Evolutionary conservation across 2,888 invertebrate genomes (phyloP).

Genomic region (Chymomyza fuscimana): DNA sequence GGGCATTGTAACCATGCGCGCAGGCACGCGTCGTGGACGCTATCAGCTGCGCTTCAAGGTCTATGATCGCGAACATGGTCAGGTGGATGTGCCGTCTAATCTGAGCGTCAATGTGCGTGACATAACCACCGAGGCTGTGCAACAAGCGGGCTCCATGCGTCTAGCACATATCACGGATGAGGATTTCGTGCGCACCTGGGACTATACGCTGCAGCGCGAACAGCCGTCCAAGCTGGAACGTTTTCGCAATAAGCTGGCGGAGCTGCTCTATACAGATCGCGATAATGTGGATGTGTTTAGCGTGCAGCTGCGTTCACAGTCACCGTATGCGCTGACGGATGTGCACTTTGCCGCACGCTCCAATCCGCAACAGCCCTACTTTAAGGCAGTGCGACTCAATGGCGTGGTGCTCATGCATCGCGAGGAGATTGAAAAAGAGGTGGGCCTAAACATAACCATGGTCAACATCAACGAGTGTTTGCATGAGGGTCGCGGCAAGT

Average conservation of each 20-base stretch:
- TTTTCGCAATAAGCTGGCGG: constrained; percentile 92
- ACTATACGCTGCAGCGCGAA: constrained; percentile 90
- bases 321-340: constrained; percentile 92
- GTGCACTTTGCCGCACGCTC: constrained; percentile 96
- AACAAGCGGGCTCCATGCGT: constrained; percentile 95
- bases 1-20: constrained; percentile 96
- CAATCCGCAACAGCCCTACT: constrained; percentile 87
- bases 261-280: constrained; percentile 89
- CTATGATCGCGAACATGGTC: constrained; percentile 95
- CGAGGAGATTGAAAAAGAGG: constrained; percentile 93
- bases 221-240: constrained; percentile 92
- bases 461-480: constrained; percentile 97
- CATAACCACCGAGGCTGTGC: constrained; percentile 95
- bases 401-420: constrained; percentile 95
- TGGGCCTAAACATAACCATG: constrained; percentile 97
- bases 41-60: constrained; percentile 91
- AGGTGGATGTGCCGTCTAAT: constrained; percentile 95
- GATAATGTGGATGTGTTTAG: constrained; percentile 98
- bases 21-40: constrained; percentile 92
- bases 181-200: constrained; percentile 97
- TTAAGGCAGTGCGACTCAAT: constrained; percentile 94
- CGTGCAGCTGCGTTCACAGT: constrained; percentile 90
- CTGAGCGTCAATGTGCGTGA: constrained; percentile 95
- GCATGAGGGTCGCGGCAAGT: constrained; percentile 88
- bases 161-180: constrained; percentile 96